phyloP scores from a whole-genome alignment of 2,797 vertebrate genomes.

The Sebastes diaconus region DNA sequence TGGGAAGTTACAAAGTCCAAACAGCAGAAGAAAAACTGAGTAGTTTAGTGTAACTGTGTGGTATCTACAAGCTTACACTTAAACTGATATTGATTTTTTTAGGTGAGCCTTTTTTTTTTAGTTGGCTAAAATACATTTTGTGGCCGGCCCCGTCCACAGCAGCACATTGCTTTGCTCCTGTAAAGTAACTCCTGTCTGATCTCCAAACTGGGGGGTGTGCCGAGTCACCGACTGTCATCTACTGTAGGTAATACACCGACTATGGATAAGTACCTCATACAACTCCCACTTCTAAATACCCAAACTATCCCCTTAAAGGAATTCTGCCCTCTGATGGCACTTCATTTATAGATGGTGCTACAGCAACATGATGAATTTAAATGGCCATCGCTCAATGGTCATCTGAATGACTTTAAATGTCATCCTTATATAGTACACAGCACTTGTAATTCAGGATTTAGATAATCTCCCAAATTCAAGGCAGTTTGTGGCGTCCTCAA shows the following conservation, averaged over 20 bases:
- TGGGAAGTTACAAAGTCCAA: background rate
- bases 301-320: no score
- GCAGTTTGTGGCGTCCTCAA: background rate
- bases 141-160: no score
- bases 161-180: no score
- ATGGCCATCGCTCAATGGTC: background rate
- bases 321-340: background rate
- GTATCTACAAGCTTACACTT: background rate
- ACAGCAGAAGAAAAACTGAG: background rate
- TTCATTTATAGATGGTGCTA: background rate
- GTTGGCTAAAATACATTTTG: no score
- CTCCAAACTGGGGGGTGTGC: no score
- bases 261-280: no score
- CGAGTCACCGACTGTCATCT: no score
- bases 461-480: slow-evolving; percentile 7
- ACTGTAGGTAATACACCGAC: no score
- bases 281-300: no score
- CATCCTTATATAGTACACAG: background rate
- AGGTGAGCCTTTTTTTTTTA: no score
- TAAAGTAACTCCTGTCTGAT: no score
- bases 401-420: background rate
- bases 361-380: background rate
- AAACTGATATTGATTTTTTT: no score
- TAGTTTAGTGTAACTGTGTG: background rate
- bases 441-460: background rate